Conservation (phyloP, 2,888 invertebrate genomes). For the Disparrhopalites patrizii region DNA sequence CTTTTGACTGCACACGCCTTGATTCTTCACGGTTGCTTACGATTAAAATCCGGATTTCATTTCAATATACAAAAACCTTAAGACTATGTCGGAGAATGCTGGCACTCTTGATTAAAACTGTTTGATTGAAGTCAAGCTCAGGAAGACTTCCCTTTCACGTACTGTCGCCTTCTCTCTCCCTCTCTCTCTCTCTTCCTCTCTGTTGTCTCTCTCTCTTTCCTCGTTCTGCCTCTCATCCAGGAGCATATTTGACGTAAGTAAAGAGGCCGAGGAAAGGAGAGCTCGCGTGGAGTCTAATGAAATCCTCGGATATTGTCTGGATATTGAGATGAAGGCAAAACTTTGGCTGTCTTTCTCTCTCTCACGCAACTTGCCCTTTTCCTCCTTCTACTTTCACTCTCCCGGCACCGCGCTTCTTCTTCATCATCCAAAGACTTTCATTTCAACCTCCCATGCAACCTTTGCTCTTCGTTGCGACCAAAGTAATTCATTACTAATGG, state of each 20-base stretch:
- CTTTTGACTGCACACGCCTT: background rate
- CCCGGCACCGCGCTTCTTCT: background rate
- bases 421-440: background rate
- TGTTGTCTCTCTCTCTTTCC: background rate
- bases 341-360: background rate
- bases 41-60: slow-evolving; percentile 7
- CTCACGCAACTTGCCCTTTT: background rate
- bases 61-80: slow-evolving; percentile 7
- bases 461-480: too few relatives aligned
- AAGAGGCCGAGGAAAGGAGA: too few relatives aligned
- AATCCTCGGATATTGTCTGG: slow-evolving; percentile 13
- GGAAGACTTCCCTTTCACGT: slow-evolving; percentile 13
- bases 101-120: slow-evolving; percentile 25
- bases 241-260: too few relatives aligned
- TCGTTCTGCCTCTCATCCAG: background rate
- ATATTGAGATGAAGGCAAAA: slow-evolving; percentile 17
- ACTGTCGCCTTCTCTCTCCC: slow-evolving; percentile 3
- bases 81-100: slow-evolving; percentile 11
- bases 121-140: slow-evolving; percentile 26
- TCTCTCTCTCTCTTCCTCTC: background rate
- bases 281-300: background rate
- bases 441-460: too few relatives aligned
- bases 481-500: too few relatives aligned
- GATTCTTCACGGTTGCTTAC: slow-evolving; percentile 10
- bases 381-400: background rate